phyloP scores from a whole-genome alignment of 2,888 invertebrate genomes.

The Lordiphosa andalusiaca region DNA sequence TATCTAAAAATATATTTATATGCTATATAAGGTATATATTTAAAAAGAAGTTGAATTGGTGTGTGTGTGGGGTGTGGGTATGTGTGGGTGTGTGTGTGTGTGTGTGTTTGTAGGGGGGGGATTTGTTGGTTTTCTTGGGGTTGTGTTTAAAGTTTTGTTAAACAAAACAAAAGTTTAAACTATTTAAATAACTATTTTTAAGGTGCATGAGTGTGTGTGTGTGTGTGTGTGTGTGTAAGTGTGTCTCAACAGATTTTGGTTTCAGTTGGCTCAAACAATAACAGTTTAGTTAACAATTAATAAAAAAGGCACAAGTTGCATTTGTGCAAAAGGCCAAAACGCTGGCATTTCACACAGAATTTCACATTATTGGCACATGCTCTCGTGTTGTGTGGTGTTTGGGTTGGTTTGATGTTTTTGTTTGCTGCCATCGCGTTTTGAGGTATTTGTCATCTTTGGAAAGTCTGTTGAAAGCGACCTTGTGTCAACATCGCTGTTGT shows the following conservation, averaged over 20 bases:
- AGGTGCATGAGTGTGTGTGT: conserved; percentile 9
- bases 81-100: no score
- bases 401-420: conserved; percentile 34
- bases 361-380: conserved; percentile 60
- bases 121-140: conserved; percentile 30
- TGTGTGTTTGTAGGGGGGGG: conserved; percentile 50
- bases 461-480: conserved; percentile 65
- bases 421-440: conserved; percentile 64
- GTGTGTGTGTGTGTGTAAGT: conserved; percentile 22
- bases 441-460: conserved; percentile 76
- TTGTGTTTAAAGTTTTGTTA: conserved; percentile 65
- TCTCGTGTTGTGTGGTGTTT: conserved; percentile 32
- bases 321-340: conserved; percentile 69
- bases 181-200: conserved; percentile 69
- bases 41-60: conserved; percentile 67
- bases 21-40: conserved; percentile 66
- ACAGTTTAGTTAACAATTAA: conserved; percentile 69
- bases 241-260: conserved; percentile 70
- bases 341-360: conserved; percentile 64
- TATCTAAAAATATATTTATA: conserved; percentile 74
- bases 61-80: conserved; percentile 39
- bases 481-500: conserved; percentile 31
- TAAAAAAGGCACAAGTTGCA: conserved; percentile 71
- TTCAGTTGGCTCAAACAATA: conserved; percentile 67
- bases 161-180: conserved; percentile 68